Percentiles rank a stretch among this genome's conserved stretches.
phyloP scores from a whole-genome alignment of 2,888 invertebrate species.

The Dicycla oo region DNA sequence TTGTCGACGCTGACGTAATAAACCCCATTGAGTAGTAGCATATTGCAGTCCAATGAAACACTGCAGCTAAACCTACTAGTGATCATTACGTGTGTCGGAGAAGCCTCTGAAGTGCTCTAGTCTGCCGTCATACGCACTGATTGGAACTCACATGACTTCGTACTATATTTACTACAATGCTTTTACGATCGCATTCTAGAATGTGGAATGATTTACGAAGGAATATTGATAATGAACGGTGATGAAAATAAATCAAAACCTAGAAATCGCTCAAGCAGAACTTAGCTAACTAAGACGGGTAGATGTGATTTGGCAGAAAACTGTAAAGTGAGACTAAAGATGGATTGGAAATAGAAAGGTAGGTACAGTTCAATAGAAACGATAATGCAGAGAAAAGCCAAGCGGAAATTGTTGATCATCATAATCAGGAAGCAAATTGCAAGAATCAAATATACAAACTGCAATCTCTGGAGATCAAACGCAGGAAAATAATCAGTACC shows the following conservation, averaged over 20 bases:
- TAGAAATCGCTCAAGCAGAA: background rate
- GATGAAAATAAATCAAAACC: background rate
- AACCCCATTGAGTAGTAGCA: conserved; percentile 53
- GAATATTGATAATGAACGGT: background rate
- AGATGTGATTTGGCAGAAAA: background rate
- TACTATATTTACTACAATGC: conserved; percentile 50
- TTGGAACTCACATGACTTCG: conserved; percentile 66
- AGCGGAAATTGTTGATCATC: conserved; percentile 32
- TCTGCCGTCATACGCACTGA: conserved; percentile 71
- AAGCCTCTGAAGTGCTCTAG: conserved; percentile 72
- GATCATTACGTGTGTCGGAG: conserved; percentile 71
- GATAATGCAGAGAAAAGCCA: conserved; percentile 9
- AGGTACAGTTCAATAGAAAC: conserved; percentile 12
- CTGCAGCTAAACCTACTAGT: conserved; percentile 47
- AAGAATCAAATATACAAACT: conserved; percentile 36
- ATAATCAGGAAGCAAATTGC: conserved; percentile 37
- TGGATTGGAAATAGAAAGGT: conserved; percentile 23
- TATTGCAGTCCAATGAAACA: conserved; percentile 54
- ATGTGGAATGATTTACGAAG: conserved; percentile 21
- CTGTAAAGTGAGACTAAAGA: background rate
- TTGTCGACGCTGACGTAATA: conserved; percentile 41
- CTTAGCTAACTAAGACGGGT: background rate
- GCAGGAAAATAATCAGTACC: conserved; percentile 46
- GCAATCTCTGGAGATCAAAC: conserved; percentile 49
- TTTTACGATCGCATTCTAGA: conserved; percentile 42